Conservation (phyloP, 2,113 vertebrate species). For the Osmerus mordax region DNA sequence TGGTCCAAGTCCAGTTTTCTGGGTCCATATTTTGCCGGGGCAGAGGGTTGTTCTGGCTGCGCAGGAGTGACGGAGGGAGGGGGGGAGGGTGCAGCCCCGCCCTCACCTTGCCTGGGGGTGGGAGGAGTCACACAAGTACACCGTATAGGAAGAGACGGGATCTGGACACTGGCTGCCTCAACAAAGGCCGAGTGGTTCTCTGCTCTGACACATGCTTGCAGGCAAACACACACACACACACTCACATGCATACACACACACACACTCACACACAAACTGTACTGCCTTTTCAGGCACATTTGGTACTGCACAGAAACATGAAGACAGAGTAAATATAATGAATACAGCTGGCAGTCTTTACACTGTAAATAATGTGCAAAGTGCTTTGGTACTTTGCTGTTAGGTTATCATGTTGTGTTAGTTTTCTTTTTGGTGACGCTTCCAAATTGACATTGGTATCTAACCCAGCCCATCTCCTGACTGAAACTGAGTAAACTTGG, state of each 20-base stretch:
- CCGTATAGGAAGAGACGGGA: slow-evolving; percentile 30
- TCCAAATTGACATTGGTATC: too few species aligned
- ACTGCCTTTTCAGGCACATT: neutral
- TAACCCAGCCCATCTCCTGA: too few species aligned
- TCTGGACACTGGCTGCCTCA: slow-evolving; percentile 43
- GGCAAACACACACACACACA: slow-evolving; percentile 45
- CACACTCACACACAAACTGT: neutral
- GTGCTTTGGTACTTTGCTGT: too few species aligned
- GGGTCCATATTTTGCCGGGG: slow-evolving; percentile 29
- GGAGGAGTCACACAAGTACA: slow-evolving; percentile 25
- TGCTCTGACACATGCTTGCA: slow-evolving; percentile 42
- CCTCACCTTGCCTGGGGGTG: slow-evolving; percentile 18
- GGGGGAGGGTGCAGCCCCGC: neutral
- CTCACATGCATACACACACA: slow-evolving; percentile 5
- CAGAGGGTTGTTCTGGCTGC: slow-evolving; percentile 4
- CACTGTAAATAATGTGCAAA: too few species aligned
- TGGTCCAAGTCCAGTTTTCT: slow-evolving; percentile 50
- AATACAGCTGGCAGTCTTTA: too few species aligned
- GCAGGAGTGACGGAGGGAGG: neutral
- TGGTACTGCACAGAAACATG: slow-evolving; percentile 11
- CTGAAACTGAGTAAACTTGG: too few species aligned
- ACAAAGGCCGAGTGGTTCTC: neutral
- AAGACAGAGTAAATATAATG: slow-evolving; percentile 16
- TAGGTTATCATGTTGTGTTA: too few species aligned
- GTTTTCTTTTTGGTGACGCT: too few species aligned